These are phyloP conservation scores for Halcyon chelicuti DNA, from an alignment of 2,797 vertebrate species.

Conservation along the genomic window DNA sequence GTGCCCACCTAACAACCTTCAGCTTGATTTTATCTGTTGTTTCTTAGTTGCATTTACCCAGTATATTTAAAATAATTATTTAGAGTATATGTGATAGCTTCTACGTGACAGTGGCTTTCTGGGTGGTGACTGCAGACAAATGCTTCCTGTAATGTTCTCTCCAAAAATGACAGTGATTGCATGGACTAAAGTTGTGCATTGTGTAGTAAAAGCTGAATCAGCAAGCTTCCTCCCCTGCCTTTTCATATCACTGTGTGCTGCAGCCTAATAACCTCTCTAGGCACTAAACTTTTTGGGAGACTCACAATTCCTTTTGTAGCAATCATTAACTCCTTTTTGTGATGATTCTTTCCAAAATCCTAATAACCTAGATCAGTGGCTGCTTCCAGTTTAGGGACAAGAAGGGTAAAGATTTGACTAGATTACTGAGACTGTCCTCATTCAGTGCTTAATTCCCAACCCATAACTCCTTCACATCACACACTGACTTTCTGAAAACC, in stretches of 20 bases:
- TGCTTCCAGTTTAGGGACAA: not conserved
- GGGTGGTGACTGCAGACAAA: not conserved
- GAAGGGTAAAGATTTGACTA: not conserved
- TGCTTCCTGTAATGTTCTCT: not conserved
- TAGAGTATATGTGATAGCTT: not conserved
- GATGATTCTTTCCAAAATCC: not conserved
- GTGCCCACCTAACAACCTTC: not conserved
- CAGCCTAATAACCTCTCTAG: not conserved
- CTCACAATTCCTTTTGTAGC: not conserved
- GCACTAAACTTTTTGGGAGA: not conserved
- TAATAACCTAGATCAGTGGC: not conserved
- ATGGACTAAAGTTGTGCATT: not conserved
- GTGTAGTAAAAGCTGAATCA: not conserved
- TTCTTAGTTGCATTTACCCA: not conserved
- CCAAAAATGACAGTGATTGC: not conserved
- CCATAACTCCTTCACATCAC: not conserved
- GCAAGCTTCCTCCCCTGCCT: not conserved
- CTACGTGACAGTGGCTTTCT: not conserved
- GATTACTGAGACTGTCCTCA: not conserved
- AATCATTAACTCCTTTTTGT: not conserved
- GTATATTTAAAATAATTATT: not conserved
- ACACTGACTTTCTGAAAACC: not conserved
- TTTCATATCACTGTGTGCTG: not conserved
- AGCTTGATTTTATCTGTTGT: not conserved
- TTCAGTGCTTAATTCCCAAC: not conserved